Conservation (phyloP, 2,888 invertebrate species). For the Chelonus formosanus region DNA sequence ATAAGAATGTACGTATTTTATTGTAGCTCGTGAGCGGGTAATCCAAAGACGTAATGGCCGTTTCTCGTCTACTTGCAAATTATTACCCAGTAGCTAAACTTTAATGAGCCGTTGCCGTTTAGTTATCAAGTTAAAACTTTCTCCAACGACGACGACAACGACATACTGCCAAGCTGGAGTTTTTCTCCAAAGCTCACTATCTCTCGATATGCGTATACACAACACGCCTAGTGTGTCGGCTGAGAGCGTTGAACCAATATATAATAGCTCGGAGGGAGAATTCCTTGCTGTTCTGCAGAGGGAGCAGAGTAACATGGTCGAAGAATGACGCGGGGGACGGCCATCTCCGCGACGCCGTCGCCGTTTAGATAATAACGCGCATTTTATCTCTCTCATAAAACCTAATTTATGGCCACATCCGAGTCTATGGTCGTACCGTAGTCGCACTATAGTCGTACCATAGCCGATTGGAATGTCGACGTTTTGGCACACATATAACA, state of each 20-base stretch:
- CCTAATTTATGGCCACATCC: slow-evolving; percentile 63
- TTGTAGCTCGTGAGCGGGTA: slow-evolving; percentile 1
- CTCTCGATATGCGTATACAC: slow-evolving; percentile 7
- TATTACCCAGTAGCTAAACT: slow-evolving; percentile 25
- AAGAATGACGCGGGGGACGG: slow-evolving; percentile 53
- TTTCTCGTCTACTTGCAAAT: slow-evolving; percentile 5
- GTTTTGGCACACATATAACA: slow-evolving; percentile 30
- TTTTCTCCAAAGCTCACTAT: background rate
- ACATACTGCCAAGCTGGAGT: background rate
- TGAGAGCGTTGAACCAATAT: slow-evolving; percentile 38
- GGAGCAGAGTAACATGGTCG: slow-evolving; percentile 37
- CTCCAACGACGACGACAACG: background rate
- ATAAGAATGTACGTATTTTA: slow-evolving; percentile 29
- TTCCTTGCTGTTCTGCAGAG: slow-evolving; percentile 21
- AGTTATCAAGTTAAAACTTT: slow-evolving; percentile 12
- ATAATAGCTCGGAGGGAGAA: slow-evolving; percentile 35
- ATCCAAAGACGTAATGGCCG: slow-evolving; percentile 2
- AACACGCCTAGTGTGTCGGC: slow-evolving; percentile 9
- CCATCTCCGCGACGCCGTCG: slow-evolving; percentile 61
- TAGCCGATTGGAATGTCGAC: slow-evolving; percentile 55
- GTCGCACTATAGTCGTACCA: slow-evolving; percentile 57
- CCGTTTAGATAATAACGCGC: slow-evolving; percentile 65
- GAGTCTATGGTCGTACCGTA: slow-evolving; percentile 60
- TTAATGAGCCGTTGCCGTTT: slow-evolving; percentile 12
- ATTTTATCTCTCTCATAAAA: slow-evolving; percentile 65